phyloP scores from a whole-genome alignment of 2,797 vertebrate species.

The Linurgus olivaceus region DNA sequence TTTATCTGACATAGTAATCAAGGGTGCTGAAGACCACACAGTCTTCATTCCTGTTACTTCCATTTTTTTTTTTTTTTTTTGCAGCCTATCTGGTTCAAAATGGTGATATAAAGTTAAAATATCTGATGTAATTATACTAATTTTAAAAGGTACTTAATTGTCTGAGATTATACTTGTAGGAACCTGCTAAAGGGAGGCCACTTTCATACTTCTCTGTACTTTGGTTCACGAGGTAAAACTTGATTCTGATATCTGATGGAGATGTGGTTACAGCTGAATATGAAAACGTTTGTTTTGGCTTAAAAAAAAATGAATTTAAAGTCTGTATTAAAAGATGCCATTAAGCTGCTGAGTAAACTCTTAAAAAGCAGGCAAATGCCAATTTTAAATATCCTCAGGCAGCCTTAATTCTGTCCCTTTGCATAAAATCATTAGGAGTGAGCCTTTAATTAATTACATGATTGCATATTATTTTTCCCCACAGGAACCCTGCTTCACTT shows the following conservation, averaged over 20 bases:
- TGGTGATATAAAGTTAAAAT: neutral
- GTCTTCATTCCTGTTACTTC: neutral
- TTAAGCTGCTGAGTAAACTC: conserved; percentile 13
- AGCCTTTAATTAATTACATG: conserved; percentile 53
- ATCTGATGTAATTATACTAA: neutral
- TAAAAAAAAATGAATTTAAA: neutral
- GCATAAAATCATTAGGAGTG: conserved; percentile 45
- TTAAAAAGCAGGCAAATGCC: conserved; percentile 35
- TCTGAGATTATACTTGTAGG: neutral
- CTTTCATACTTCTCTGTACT: neutral
- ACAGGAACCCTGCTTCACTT: conserved; percentile 18
- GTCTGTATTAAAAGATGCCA: neutral
- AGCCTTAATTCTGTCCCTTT: conserved; percentile 45
- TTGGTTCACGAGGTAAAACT: neutral
- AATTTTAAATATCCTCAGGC: conserved; percentile 47
- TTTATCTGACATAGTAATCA: neutral
- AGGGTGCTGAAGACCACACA: neutral
- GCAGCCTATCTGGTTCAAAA: neutral
- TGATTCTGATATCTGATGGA: neutral
- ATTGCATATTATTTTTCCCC: conserved; percentile 39
- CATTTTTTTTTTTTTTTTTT: neutral
- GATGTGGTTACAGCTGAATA: neutral
- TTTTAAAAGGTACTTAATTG: neutral
- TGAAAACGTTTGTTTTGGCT: neutral
- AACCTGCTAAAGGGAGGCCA: neutral